These are phyloP conservation scores for Patella vulgata DNA, from an alignment of 1,140 invertebrate genomes.

Conservation along the genomic window DNA sequence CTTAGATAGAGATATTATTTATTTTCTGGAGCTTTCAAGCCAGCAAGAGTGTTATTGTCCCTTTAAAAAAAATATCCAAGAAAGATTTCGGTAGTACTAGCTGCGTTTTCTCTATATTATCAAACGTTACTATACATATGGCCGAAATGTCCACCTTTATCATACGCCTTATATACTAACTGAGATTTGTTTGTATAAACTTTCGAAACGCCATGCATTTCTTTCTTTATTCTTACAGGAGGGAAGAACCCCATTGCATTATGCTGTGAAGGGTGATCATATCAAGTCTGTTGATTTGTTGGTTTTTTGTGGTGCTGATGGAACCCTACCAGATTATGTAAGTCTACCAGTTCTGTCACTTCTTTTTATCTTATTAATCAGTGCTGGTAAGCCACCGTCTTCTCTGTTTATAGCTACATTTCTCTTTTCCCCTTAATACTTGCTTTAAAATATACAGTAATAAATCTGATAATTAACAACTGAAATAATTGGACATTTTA, in stretches of 20 bases:
- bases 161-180: too few relatives aligned
- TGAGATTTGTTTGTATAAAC: not conserved
- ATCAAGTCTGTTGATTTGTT: constrained; percentile 24
- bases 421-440: not conserved
- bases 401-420: not conserved
- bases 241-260: constrained; percentile 29
- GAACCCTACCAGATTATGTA: constrained; percentile 25
- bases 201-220: not conserved
- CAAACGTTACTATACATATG: too few relatives aligned
- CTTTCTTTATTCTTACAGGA: not conserved
- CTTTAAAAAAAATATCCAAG: too few relatives aligned
- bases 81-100: too few relatives aligned
- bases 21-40: too few relatives aligned
- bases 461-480: too few relatives aligned
- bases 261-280: constrained; percentile 29
- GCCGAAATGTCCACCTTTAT: too few relatives aligned
- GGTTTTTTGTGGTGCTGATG: constrained; percentile 37
- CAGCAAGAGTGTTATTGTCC: too few relatives aligned
- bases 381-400: not conserved
- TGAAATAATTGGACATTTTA: too few relatives aligned
- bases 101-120: too few relatives aligned
- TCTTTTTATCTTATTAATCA: not conserved
- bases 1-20: too few relatives aligned
- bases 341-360: not conserved
- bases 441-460: not conserved